Conservation (phyloP, 2,888 invertebrate genomes). For the Drosophila putrida region DNA sequence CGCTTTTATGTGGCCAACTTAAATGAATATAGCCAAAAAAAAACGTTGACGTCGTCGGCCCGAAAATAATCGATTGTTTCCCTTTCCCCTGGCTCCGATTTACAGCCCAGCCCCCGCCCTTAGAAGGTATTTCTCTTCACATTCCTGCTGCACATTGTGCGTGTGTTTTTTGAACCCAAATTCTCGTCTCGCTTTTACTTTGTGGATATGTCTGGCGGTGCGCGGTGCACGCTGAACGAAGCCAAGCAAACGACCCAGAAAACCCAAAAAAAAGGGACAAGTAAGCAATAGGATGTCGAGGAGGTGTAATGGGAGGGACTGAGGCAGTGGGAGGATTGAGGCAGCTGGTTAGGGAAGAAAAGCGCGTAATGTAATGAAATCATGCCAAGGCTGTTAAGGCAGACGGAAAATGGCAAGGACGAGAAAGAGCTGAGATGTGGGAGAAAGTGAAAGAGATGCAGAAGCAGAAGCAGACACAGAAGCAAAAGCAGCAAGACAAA, state of each 20-base stretch:
- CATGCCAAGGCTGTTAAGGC: slow-evolving; percentile 76
- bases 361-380: slow-evolving; percentile 72
- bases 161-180: slow-evolving; percentile 58
- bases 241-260: slow-evolving; percentile 64
- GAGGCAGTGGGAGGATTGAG: not conserved
- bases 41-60: slow-evolving; percentile 38
- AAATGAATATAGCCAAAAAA: slow-evolving; percentile 49
- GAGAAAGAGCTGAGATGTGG: not conserved
- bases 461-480: not conserved
- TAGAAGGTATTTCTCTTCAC: not conserved
- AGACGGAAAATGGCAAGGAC: slow-evolving; percentile 31
- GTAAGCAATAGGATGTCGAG: not conserved
- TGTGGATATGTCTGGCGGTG: slow-evolving; percentile 75
- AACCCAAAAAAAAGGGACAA: slow-evolving; percentile 26
- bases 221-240: slow-evolving; percentile 50
- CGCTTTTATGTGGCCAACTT: slow-evolving; percentile 26
- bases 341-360: slow-evolving; percentile 30
- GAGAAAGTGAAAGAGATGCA: slow-evolving; percentile 1
- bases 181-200: slow-evolving; percentile 56
- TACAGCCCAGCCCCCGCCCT: too few relatives aligned
- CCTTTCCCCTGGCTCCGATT: not conserved
- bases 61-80: slow-evolving; percentile 71
- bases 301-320: not conserved
- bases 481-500: not conserved
- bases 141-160: slow-evolving; percentile 53